Percentiles rank a stretch among this genome's conserved stretches.
These are phyloP conservation scores for Hippotragus niger DNA, from an alignment of 2,113 vertebrate genomes.

Conservation along the genomic window DNA sequence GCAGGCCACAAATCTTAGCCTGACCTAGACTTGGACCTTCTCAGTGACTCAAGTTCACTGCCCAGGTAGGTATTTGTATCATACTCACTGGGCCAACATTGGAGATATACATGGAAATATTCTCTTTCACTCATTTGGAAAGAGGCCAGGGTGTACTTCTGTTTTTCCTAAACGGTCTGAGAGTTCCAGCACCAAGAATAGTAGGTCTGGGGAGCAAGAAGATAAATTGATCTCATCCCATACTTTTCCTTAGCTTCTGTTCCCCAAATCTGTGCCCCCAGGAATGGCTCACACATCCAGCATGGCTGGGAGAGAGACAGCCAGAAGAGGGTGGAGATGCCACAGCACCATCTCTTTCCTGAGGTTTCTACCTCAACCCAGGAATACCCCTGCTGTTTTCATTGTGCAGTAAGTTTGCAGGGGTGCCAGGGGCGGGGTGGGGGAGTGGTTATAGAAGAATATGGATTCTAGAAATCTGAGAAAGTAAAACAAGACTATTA, in stretches of 20 bases:
- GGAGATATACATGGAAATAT: not conserved
- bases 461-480: not conserved
- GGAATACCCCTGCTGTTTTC: not conserved
- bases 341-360: not conserved
- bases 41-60: not conserved
- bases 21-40: not conserved
- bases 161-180: not conserved
- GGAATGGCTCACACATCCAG: not conserved
- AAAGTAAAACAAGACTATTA: not conserved
- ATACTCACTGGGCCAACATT: not conserved
- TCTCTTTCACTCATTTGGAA: not conserved
- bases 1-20: not conserved
- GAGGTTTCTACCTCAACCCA: not conserved
- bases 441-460: not conserved
- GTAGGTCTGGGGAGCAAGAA: not conserved
- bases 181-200: not conserved
- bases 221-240: not conserved
- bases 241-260: not conserved
- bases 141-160: not conserved
- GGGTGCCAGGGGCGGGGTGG: not conserved
- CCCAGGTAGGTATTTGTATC: not conserved
- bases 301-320: not conserved
- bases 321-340: not conserved
- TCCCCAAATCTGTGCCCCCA: not conserved
- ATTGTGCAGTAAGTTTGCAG: not conserved